Conservation (phyloP, 2,888 invertebrate genomes). For the Hermaeophaga mercurialis region DNA sequence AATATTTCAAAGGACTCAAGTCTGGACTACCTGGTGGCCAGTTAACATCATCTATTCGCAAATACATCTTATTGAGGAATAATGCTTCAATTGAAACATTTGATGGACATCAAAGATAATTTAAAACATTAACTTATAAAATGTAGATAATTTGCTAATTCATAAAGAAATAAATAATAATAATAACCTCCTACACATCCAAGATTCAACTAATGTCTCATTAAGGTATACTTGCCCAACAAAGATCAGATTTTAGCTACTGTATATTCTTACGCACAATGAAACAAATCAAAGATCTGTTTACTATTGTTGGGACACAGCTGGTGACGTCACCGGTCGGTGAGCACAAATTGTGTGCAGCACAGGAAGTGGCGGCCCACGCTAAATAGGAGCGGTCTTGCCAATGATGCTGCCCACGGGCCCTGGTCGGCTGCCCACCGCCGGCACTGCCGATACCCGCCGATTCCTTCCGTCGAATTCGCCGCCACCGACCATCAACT, state of each 20-base stretch:
- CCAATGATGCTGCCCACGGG: conserved; percentile 52
- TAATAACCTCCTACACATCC: too few species aligned
- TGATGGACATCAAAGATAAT: too few species aligned
- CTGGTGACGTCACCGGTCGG: conserved; percentile 47
- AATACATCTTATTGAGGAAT: too few species aligned
- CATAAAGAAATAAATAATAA: too few species aligned
- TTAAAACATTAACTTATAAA: too few species aligned
- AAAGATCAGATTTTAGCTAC: neutral
- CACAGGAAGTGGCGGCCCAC: conserved; percentile 56
- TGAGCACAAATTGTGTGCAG: conserved; percentile 27
- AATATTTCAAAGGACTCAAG: too few species aligned
- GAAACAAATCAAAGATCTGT: conserved; percentile 12
- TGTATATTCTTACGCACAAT: neutral
- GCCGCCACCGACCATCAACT: conserved; percentile 14
- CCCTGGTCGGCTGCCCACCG: conserved; percentile 32
- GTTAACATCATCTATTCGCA: too few species aligned
- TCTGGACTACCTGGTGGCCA: too few species aligned
- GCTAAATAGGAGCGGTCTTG: conserved; percentile 54
- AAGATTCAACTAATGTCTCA: too few species aligned
- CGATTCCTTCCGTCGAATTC: conserved; percentile 3
- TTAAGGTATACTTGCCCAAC: too few species aligned
- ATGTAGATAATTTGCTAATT: too few species aligned
- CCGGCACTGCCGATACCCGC: conserved; percentile 2
- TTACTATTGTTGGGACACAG: conserved; percentile 39
- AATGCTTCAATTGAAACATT: too few species aligned